Percentiles rank a stretch among this genome's conserved stretches.
Evolutionary conservation across 64 coral and sea anemone species (phyloP).

Genomic region (Montipora foliosa): DNA sequence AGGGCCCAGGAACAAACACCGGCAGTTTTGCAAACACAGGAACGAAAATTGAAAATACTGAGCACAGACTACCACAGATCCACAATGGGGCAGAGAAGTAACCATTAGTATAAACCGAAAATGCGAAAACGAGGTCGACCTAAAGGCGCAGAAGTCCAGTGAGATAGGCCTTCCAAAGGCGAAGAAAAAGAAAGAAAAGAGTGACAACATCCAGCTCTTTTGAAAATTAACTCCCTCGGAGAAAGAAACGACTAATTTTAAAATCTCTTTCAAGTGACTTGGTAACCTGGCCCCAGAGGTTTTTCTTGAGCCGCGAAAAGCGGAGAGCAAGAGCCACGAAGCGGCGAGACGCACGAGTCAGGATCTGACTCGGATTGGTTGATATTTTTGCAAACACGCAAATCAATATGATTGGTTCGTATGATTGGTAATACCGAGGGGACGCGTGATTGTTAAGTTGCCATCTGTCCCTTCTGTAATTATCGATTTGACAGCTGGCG

Average conservation of each 20-base stretch:
- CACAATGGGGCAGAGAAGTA: neutral
- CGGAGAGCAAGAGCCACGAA: too few relatives aligned
- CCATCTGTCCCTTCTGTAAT: too few relatives aligned
- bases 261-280: neutral
- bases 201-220: constrained; percentile 24
- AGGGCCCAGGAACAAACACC: neutral
- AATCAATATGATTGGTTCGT: too few relatives aligned
- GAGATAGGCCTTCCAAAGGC: constrained; percentile 41
- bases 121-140: constrained; percentile 27
- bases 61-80: neutral
- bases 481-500: too few relatives aligned
- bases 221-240: constrained; percentile 10
- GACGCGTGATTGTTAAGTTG: too few relatives aligned
- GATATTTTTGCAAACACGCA: too few relatives aligned
- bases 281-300: neutral
- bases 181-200: constrained; percentile 21
- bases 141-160: constrained; percentile 35
- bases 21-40: neutral
- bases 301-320: too few relatives aligned
- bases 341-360: too few relatives aligned
- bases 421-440: too few relatives aligned
- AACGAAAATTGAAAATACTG: neutral
- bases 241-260: constrained; percentile 38
- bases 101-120: constrained; percentile 20
- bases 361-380: too few relatives aligned